Evolutionary conservation across 2,888 invertebrate species (phyloP).

Genomic region (Cerceris ruficornis): DNA sequence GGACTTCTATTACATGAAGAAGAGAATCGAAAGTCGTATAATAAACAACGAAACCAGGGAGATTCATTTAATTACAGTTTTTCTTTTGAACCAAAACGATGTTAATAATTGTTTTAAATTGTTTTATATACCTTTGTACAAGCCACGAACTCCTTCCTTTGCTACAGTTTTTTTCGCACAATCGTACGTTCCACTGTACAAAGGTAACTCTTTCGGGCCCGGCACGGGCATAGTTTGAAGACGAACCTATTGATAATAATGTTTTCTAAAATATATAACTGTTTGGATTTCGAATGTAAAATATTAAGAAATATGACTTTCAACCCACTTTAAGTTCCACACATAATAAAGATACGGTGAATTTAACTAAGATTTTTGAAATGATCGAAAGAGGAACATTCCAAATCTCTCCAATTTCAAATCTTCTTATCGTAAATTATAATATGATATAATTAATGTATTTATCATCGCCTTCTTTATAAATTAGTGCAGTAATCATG

Average conservation of each 20-base stretch:
- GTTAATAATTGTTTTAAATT: constrained; percentile 79
- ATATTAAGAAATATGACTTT: not conserved
- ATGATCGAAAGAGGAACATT: too few species aligned
- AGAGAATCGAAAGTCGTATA: too few species aligned
- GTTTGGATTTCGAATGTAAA: not conserved
- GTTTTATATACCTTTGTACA: constrained; percentile 88
- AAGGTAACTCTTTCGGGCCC: constrained; percentile 88
- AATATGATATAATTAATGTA: too few species aligned
- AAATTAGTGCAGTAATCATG: too few species aligned
- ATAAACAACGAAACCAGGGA: too few species aligned
- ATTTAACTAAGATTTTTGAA: too few species aligned
- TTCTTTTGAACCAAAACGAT: not conserved
- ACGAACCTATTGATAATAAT: constrained; percentile 87
- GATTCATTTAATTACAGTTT: too few species aligned
- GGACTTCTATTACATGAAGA: too few species aligned
- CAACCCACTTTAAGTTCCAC: not conserved
- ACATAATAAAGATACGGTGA: too few species aligned
- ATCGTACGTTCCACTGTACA: constrained; percentile 95
- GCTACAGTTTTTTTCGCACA: constrained; percentile 95
- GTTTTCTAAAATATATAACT: not conserved
- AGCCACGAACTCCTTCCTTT: constrained; percentile 92
- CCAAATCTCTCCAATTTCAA: too few species aligned
- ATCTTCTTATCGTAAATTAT: too few species aligned
- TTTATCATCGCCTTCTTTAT: too few species aligned
- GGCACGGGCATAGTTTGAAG: constrained; percentile 97